Conservation (phyloP, 2,113 vertebrate genomes). For the Perca fluviatilis region DNA sequence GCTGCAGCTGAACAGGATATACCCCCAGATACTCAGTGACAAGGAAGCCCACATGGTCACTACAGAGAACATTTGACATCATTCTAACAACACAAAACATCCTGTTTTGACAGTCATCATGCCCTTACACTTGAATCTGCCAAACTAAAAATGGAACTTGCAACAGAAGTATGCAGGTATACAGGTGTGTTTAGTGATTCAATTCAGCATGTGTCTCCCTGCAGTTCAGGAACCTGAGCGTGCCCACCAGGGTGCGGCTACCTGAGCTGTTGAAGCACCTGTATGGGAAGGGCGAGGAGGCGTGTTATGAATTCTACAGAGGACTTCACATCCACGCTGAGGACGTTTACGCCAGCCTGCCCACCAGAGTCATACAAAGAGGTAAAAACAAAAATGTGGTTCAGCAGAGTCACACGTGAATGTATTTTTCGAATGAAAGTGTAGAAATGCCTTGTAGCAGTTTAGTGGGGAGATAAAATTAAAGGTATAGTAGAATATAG, state of each 20-base stretch:
- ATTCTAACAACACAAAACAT: neutral
- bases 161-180: neutral
- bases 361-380: slow-evolving; percentile 85
- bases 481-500: neutral
- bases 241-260: slow-evolving; percentile 86
- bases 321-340: slow-evolving; percentile 93
- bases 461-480: neutral
- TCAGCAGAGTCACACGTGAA: neutral
- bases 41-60: slow-evolving; percentile 93
- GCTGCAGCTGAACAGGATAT: slow-evolving; percentile 95
- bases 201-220: slow-evolving; percentile 40
- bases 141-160: neutral
- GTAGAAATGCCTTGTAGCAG: neutral
- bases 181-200: neutral
- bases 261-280: slow-evolving; percentile 88
- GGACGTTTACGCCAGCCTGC: slow-evolving; percentile 87
- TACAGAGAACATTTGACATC: neutral
- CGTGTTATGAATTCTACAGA: slow-evolving; percentile 94
- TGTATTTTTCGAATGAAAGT: neutral
- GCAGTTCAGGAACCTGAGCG: slow-evolving; percentile 92
- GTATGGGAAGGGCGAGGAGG: slow-evolving; percentile 88
- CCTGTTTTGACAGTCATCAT: neutral
- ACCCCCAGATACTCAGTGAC: slow-evolving; percentile 93
- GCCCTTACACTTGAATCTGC: neutral
- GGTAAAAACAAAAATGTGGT: slow-evolving; percentile 71